Conservation (phyloP, 2,797 vertebrate species). For the Salarias fasciatus region DNA sequence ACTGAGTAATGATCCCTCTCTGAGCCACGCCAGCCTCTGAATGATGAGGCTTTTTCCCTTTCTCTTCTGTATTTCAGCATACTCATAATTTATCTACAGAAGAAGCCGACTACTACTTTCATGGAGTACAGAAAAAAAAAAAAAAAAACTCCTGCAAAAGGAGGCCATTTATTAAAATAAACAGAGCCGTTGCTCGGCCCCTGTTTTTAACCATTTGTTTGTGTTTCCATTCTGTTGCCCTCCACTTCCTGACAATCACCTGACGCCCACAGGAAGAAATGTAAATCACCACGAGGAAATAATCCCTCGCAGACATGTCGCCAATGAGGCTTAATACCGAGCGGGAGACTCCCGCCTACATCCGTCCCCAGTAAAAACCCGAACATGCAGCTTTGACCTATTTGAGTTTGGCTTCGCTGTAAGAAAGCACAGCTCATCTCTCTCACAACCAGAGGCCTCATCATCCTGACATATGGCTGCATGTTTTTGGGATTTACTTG, state of each 20-base stretch:
- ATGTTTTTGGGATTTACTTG: background rate
- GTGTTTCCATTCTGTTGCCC: conserved; percentile 8
- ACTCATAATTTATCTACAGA: background rate
- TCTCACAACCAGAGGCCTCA: background rate
- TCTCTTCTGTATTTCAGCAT: background rate
- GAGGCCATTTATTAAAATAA: background rate
- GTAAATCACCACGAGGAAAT: background rate
- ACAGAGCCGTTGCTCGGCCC: background rate
- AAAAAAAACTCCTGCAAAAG: background rate
- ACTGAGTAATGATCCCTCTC: background rate
- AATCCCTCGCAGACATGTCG: conserved; percentile 14
- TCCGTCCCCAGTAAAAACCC: conserved; percentile 5
- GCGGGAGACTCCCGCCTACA: conserved; percentile 2
- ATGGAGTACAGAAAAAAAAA: background rate
- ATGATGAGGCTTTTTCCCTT: background rate
- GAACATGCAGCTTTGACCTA: conserved; percentile 14
- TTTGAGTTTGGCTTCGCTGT: background rate
- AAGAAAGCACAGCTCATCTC: background rate
- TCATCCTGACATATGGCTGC: background rate
- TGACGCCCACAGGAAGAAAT: conserved; percentile 14
- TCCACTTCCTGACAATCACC: conserved; percentile 19
- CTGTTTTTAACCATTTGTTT: background rate
- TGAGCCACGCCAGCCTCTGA: background rate
- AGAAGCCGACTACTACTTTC: background rate
- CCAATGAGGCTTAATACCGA: conserved; percentile 2